A percentile compares a stretch with the other conserved stretches of the same genome.
These are phyloP conservation scores for Reticulitermes lucifugus DNA, from an alignment of 2,888 invertebrate genomes.

Conservation along the genomic window DNA sequence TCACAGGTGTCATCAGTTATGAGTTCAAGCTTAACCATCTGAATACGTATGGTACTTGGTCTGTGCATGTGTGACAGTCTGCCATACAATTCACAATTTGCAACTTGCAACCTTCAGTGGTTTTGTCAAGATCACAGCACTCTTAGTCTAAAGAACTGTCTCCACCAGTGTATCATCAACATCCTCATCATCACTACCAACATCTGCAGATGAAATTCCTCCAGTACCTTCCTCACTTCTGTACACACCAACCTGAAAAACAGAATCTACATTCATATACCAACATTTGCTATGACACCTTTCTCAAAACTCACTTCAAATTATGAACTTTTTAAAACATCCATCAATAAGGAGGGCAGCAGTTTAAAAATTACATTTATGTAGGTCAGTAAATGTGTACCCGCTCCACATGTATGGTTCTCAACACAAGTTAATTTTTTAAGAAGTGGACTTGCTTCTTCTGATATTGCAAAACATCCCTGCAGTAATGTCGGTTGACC, in stretches of 20 bases:
- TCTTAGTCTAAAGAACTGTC: conserved; percentile 36
- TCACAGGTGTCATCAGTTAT: not conserved
- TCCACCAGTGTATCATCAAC: conserved; percentile 27
- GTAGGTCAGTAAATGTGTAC: not conserved
- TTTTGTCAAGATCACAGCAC: not conserved
- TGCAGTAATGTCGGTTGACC: too few relatives aligned
- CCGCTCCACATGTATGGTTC: too few relatives aligned
- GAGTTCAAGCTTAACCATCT: not conserved
- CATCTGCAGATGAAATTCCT: not conserved
- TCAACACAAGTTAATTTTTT: too few relatives aligned
- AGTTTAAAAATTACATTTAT: not conserved
- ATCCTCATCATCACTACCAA: not conserved
- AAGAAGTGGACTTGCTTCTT: too few relatives aligned
- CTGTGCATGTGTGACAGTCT: too few relatives aligned
- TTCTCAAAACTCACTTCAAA: not conserved
- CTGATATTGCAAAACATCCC: too few relatives aligned
- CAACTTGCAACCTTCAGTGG: too few relatives aligned
- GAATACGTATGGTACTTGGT: too few relatives aligned
- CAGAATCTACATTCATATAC: not conserved
- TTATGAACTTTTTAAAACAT: not conserved
- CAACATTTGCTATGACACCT: not conserved
- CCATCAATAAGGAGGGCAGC: not conserved
- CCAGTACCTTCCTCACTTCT: conserved; percentile 4
- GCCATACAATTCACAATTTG: too few relatives aligned
- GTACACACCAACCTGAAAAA: conserved; percentile 32